Conservation (phyloP, 1,140 invertebrate species). For the Pygmarrhopalites habei region DNA sequence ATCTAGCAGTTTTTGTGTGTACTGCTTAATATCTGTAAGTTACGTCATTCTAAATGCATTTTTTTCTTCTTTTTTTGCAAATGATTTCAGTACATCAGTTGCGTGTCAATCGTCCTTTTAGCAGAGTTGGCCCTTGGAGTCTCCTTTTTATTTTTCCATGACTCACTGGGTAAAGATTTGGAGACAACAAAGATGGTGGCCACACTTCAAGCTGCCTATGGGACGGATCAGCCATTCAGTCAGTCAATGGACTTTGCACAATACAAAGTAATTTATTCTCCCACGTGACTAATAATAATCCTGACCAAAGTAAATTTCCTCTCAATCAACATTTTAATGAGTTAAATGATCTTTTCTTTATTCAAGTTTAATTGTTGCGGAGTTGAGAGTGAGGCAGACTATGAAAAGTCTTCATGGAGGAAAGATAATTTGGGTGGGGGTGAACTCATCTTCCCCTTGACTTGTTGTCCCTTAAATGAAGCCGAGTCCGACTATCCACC, state of each 20-base stretch:
- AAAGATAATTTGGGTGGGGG: conserved; percentile 61
- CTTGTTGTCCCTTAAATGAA: conserved; percentile 67
- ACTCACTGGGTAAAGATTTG: conserved; percentile 63
- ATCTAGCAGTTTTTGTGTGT: no score
- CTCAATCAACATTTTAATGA: conserved; percentile 45
- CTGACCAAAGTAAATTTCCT: background rate
- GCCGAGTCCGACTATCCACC: conserved; percentile 45
- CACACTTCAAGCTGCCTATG: conserved; percentile 65
- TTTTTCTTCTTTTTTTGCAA: no score
- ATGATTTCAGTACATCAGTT: conserved; percentile 60
- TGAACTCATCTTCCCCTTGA: conserved; percentile 65
- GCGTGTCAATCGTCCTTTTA: conserved; percentile 60
- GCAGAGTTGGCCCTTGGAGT: conserved; percentile 64
- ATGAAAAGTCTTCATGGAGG: conserved; percentile 71
- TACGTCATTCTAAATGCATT: no score
- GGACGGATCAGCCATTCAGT: conserved; percentile 64
- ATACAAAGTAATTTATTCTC: conserved; percentile 50
- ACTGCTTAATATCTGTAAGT: no score
- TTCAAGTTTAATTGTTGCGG: conserved; percentile 81
- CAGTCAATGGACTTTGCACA: conserved; percentile 70
- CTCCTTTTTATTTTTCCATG: conserved; percentile 67
- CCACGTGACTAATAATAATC: no score
- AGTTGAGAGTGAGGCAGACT: conserved; percentile 67
- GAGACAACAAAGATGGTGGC: conserved; percentile 58
- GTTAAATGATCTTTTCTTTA: no score